Base-by-base conservation (phyloP, 2,113 vertebrate genomes). In the Neodontobutis hainanensis region DNA sequence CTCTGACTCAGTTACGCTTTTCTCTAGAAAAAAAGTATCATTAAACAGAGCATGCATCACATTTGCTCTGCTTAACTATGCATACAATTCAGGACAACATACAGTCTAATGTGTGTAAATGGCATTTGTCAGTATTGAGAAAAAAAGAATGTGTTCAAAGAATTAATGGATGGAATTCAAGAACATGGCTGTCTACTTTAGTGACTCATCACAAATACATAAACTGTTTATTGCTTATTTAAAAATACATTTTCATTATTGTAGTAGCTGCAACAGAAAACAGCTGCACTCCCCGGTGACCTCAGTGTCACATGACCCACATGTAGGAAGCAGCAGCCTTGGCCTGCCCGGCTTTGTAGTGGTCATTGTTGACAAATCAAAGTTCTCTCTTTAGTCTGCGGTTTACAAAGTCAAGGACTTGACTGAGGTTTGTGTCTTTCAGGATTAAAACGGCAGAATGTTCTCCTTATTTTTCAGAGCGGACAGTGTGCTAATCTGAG, bases 291-390 rank as follows among this genome's bases (percentile, higher is more conserved):
- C 44, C 59, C 72, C 5, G n/a, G 59, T 75, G 77, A 80, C 62
- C 75, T 65, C 38, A 27, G 57, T 32, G 72, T 82, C 82, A 84
- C 66, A 65, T 67, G 81, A 84, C 69, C 65, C 50, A 51, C 61
- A 64, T 49, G 60, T 71, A 49, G 62, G 63, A 19, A 46, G 73
- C 51, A 55, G 73, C 78, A 57, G 51, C 65, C 68, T 61, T 19
- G 48, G 68, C 64, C 71, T 45, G 51, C 67, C 52, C 70, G 45
- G 75, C 82, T 91, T 87, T 92, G 82, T 89, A 88, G 87, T 88
- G 85, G 88, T 88, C 85, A 88, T 67, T 61, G 79, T 80, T 90
- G 89, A 89, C 76, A 66, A 90, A 91, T 91, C 90, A 89, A 89
- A 89, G 90, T 83, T 80, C 62, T 70, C 53, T 50, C 56, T 55